These are phyloP conservation scores for Amaurobius ferox DNA, from an alignment of 2,888 invertebrate species.

Conservation along the genomic window DNA sequence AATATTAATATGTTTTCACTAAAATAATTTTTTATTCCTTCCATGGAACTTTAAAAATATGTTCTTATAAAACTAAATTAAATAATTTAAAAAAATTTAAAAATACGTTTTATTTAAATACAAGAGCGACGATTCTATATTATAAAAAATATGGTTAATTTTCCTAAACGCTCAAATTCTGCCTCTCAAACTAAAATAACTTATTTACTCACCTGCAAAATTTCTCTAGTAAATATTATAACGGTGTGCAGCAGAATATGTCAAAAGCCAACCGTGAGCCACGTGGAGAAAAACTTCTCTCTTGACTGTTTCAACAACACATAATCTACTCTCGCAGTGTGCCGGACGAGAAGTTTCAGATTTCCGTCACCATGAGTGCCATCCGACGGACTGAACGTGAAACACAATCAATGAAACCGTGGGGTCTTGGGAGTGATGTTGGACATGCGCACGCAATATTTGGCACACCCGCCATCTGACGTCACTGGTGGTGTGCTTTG, in stretches of 20 bases:
- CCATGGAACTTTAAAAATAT: too few species aligned
- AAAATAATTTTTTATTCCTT: too few species aligned
- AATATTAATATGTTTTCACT: too few species aligned
- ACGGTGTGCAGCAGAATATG: neutral
- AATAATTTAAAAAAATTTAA: too few species aligned
- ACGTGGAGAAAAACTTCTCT: neutral
- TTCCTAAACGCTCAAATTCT: too few species aligned
- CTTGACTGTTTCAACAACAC: neutral
- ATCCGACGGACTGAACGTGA: conserved; percentile 10
- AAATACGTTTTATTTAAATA: too few species aligned
- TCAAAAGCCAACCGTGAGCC: neutral
- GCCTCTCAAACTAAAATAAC: too few species aligned
- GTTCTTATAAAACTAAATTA: too few species aligned
- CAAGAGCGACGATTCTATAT: too few species aligned
- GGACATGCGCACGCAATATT: conserved; percentile 5
- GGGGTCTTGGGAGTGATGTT: conserved; percentile 2
- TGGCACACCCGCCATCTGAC: conserved; percentile 18
- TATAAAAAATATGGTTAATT: too few species aligned
- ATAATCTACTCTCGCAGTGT: neutral
- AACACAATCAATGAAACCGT: conserved; percentile 8
- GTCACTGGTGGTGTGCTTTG: conserved; percentile 13
- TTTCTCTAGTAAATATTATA: neutral
- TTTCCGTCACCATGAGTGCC: neutral
- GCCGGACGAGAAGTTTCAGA: neutral
- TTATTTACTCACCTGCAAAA: neutral